phyloP scores from a whole-genome alignment of 2,888 invertebrate genomes.

The Neoitamus cyanurus region DNA sequence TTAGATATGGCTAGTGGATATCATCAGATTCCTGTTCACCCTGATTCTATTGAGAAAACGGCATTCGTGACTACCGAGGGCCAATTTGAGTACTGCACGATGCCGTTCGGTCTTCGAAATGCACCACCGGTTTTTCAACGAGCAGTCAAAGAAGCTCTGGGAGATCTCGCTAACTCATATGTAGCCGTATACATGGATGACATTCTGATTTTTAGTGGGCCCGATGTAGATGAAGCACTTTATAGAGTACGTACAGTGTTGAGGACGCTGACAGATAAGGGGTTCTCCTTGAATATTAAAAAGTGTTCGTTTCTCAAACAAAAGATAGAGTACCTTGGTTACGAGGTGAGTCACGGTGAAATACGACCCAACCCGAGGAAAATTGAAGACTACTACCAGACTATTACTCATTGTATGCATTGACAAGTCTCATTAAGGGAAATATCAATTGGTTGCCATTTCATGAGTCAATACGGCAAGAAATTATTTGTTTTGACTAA shows the following conservation, averaged over 20 bases:
- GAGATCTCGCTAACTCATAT: too few relatives aligned
- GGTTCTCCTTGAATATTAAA: conserved; percentile 38
- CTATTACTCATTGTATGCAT: not conserved
- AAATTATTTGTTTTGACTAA: too few relatives aligned
- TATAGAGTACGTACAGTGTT: not conserved
- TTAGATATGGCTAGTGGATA: conserved; percentile 56
- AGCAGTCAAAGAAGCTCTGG: conserved; percentile 52
- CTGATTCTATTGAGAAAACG: not conserved
- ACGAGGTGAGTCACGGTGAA: conserved; percentile 55
- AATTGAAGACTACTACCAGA: conserved; percentile 46
- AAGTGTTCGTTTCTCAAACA: conserved; percentile 54
- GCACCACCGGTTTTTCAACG: conserved; percentile 58
- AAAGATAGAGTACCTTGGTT: conserved; percentile 54
- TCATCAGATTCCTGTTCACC: conserved; percentile 16
- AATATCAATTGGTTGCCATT: not conserved
- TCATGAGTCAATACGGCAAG: not conserved
- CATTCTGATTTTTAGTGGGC: conserved; percentile 53
- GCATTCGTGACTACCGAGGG: conserved; percentile 24
- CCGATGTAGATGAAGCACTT: not conserved
- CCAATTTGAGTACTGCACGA: too few relatives aligned
- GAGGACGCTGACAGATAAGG: not conserved
- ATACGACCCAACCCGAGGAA: too few relatives aligned
- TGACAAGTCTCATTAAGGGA: too few relatives aligned
- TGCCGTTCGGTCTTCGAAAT: too few relatives aligned
- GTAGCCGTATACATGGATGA: conserved; percentile 56